Conservation (phyloP, 2,797 vertebrate species). For the Dermochelys coriacea region DNA sequence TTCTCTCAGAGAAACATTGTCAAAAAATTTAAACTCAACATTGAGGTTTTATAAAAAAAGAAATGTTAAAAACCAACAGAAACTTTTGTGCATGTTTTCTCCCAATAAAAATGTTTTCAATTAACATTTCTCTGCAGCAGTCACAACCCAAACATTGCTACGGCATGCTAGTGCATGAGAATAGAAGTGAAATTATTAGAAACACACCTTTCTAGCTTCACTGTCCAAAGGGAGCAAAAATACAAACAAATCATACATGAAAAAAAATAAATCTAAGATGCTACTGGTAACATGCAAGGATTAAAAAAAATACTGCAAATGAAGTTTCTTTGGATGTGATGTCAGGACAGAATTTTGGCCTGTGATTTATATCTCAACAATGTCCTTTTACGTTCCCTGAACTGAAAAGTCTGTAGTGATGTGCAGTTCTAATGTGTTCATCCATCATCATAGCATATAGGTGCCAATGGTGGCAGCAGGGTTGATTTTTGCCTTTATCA, state of each 20-base stretch:
- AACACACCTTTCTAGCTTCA: constrained; percentile 1
- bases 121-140: constrained; percentile 5
- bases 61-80: not conserved
- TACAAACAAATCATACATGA: constrained; percentile 26
- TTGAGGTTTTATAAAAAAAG: not conserved
- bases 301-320: constrained; percentile 24
- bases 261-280: constrained; percentile 33
- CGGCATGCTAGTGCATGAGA: not conserved
- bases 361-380: constrained; percentile 68
- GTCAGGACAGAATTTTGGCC: constrained; percentile 37
- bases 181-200: constrained; percentile 7
- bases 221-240: constrained; percentile 32
- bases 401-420: constrained; percentile 57
- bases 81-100: not conserved
- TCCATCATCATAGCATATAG: constrained; percentile 65
- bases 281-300: constrained; percentile 38
- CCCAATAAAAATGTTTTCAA: not conserved
- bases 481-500: not conserved
- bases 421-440: constrained; percentile 63
- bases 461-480: constrained; percentile 44
- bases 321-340: constrained; percentile 2
- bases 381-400: constrained; percentile 63
- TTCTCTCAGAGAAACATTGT: not conserved
- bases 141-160: constrained; percentile 3
- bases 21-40: not conserved